Evolutionary conservation across 2,888 invertebrate genomes (phyloP).

Genomic region (Drosophila demipolita): DNA sequence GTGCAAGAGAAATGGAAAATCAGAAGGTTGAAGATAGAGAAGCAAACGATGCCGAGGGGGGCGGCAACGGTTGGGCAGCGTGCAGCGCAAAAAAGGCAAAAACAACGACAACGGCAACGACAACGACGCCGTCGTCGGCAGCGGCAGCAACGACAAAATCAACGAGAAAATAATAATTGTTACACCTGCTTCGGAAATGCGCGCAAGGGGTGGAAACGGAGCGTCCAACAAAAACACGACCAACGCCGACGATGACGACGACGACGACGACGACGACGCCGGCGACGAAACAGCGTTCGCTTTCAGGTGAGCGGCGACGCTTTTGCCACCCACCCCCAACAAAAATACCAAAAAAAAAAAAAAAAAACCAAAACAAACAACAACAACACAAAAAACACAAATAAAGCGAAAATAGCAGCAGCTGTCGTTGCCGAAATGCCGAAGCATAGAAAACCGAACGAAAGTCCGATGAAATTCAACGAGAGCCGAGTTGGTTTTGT

Average conservation of each 20-base stretch:
- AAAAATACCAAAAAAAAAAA: neutral
- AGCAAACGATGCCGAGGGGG: neutral
- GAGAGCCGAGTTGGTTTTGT: constrained; percentile 39
- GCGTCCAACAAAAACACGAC: constrained; percentile 52
- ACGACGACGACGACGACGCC: constrained; percentile 25
- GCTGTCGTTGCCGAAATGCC: constrained; percentile 50
- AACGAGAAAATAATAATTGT: constrained; percentile 83
- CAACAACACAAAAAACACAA: constrained; percentile 3
- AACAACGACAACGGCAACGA: constrained; percentile 15
- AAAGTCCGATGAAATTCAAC: constrained; percentile 26
- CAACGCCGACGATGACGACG: constrained; percentile 36
- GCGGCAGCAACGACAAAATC: constrained; percentile 73
- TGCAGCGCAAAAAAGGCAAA: constrained; percentile 59
- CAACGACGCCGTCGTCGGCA: constrained; percentile 36
- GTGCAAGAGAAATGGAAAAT: constrained; percentile 62
- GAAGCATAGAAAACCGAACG: constrained; percentile 64
- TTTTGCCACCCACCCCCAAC: constrained; percentile 46
- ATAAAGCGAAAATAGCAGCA: constrained; percentile 26
- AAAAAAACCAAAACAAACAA: neutral
- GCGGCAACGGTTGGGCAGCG: constrained; percentile 16
- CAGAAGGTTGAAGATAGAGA: constrained; percentile 27
- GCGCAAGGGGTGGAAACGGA: constrained; percentile 58
- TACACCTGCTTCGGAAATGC: constrained; percentile 83
- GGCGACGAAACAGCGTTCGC: constrained; percentile 43
- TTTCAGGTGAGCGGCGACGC: constrained; percentile 70